Conservation (phyloP, 2,797 vertebrate genomes). For the Acropternis orthonyx region DNA sequence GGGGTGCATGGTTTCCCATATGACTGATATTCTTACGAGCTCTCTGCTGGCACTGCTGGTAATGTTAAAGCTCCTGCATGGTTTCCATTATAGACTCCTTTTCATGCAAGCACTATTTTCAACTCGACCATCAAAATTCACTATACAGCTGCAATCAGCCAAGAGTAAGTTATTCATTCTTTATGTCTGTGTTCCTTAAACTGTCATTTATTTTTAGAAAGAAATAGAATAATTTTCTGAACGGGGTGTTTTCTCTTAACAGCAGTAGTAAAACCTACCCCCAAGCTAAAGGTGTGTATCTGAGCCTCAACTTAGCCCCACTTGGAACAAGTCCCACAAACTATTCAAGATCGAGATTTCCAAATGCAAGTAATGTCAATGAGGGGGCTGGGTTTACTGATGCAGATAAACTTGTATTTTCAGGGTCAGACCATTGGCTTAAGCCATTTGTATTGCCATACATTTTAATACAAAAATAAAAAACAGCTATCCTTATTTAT, state of each 20-base stretch:
- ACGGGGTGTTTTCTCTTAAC: background rate
- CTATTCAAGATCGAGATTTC: background rate
- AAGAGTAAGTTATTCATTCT: background rate
- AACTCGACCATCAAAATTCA: background rate
- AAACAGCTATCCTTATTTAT: background rate
- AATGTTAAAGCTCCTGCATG: background rate
- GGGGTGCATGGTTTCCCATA: background rate
- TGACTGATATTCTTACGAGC: background rate
- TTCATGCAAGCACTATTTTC: slow-evolving; percentile 8
- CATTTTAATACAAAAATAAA: background rate
- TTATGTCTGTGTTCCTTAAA: background rate
- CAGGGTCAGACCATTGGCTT: background rate
- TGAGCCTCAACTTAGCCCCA: background rate
- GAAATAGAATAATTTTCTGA: background rate
- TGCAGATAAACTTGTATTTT: background rate
- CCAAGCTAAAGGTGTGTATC: background rate
- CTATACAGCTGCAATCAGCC: background rate
- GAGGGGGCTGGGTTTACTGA: background rate
- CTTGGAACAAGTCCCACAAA: background rate
- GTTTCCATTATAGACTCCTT: slow-evolving; percentile 13
- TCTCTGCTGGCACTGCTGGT: background rate
- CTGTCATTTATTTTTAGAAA: background rate
- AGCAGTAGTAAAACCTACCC: background rate
- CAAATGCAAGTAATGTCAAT: background rate
- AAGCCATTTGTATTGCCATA: background rate